Evolutionary conservation across 1,140 invertebrate species (phyloP).

Genomic region (Pemphigus obesinymphae): DNA sequence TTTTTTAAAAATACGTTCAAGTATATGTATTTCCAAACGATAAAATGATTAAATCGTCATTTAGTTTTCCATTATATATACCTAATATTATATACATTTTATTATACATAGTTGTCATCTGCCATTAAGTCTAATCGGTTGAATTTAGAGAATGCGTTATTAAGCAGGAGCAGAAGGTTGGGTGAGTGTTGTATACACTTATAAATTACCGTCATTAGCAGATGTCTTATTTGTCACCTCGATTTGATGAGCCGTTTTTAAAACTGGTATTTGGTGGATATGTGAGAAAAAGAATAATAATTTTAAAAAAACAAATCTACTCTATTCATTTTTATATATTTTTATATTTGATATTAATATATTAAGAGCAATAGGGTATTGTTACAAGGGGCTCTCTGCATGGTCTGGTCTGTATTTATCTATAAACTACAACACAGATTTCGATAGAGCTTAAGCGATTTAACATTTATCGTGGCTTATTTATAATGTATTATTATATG

Average conservation of each 20-base stretch:
- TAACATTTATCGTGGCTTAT: too few relatives aligned
- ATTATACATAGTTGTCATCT: background rate
- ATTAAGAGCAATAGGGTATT: too few relatives aligned
- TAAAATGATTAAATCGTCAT: background rate
- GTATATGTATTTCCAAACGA: background rate
- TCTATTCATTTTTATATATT: background rate
- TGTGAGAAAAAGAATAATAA: background rate
- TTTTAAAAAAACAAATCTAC: background rate
- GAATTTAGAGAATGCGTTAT: too few relatives aligned
- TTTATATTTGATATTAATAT: too few relatives aligned
- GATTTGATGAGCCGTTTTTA: background rate
- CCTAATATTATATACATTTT: background rate
- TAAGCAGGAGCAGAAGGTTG: too few relatives aligned
- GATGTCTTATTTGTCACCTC: constrained; percentile 11
- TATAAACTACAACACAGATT: too few relatives aligned
- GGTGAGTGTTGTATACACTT: too few relatives aligned
- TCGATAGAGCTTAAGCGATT: too few relatives aligned
- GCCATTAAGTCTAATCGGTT: background rate
- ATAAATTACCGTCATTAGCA: constrained; percentile 12
- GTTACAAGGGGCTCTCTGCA: too few relatives aligned
- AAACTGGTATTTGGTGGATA: background rate
- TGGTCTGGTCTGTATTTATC: too few relatives aligned
- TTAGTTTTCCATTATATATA: background rate
- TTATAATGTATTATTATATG: too few relatives aligned
- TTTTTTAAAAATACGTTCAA: background rate